phyloP scores from a whole-genome alignment of 2,797 vertebrate genomes.

The Lacerta viridis region DNA sequence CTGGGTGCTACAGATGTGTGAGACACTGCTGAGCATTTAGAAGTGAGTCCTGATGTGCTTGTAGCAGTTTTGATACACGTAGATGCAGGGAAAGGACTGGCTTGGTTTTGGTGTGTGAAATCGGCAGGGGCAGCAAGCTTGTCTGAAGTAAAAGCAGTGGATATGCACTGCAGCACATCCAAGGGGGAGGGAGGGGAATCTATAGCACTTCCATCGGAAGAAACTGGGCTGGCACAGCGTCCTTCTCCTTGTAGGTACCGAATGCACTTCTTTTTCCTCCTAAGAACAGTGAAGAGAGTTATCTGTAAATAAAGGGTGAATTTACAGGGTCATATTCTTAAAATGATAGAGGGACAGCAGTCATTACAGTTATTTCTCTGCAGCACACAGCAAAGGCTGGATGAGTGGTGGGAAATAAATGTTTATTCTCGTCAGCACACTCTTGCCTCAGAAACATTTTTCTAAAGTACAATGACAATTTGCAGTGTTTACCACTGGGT shows the following conservation, averaged over 20 bases:
- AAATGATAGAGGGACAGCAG: slow-evolving; percentile 37
- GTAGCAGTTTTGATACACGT: slow-evolving; percentile 73
- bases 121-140: slow-evolving; percentile 78
- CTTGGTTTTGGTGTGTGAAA: slow-evolving; percentile 70
- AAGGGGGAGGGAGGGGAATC: slow-evolving; percentile 89
- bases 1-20: slow-evolving; percentile 58
- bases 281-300: slow-evolving; percentile 97
- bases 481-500: slow-evolving; percentile 11
- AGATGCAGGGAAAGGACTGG: slow-evolving; percentile 69
- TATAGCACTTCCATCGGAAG: slow-evolving; percentile 99
- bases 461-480: not conserved
- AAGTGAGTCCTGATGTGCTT: slow-evolving; percentile 76
- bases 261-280: slow-evolving; percentile 99
- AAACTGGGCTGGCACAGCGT: slow-evolving; percentile 95
- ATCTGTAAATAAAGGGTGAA: slow-evolving; percentile 94
- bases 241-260: slow-evolving; percentile 98
- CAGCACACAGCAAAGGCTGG: not conserved
- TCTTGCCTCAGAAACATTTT: not conserved
- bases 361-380: slow-evolving; percentile 22
- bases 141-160: slow-evolving; percentile 80
- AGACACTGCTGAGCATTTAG: slow-evolving; percentile 75
- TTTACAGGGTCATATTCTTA: slow-evolving; percentile 83
- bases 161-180: slow-evolving; percentile 78
- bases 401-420: not conserved
- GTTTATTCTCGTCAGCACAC: not conserved